Percentiles rank a stretch among this genome's conserved stretches.
These are phyloP conservation scores for Cavia aperea DNA, from an alignment of 2,113 vertebrate genomes.

Conservation along the genomic window DNA sequence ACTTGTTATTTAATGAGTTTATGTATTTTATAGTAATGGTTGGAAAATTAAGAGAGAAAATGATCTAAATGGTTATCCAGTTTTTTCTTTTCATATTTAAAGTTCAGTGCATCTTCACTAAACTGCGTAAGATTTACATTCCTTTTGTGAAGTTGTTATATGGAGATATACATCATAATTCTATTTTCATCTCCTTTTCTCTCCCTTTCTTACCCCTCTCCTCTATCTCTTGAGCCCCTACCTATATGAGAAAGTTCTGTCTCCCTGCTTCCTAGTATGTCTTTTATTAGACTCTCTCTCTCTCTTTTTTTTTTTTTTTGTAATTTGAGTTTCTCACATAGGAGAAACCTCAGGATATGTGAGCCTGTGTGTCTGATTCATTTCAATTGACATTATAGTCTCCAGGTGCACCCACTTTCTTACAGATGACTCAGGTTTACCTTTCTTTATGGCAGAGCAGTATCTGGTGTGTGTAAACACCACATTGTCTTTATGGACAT, in stretches of 20 bases:
- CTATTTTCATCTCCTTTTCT: not conserved
- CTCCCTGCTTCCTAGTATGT: not conserved
- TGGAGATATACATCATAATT: not conserved
- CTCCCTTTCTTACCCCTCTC: not conserved
- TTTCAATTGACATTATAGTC: not conserved
- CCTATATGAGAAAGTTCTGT: not conserved
- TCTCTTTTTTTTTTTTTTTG: not conserved
- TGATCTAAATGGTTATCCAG: not conserved
- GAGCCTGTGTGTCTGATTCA: not conserved
- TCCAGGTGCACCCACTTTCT: not conserved
- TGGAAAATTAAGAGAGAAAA: not conserved
- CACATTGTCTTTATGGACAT: not conserved
- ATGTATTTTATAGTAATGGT: not conserved
- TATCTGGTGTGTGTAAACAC: not conserved
- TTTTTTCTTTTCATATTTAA: not conserved
- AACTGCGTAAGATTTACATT: not conserved
- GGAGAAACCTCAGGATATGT: not conserved
- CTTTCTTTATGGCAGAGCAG: not conserved
- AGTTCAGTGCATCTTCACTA: not conserved
- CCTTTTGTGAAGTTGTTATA: not conserved
- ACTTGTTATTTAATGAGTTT: not conserved
- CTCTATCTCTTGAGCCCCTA: not conserved
- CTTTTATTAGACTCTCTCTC: not conserved
- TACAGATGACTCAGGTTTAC: not conserved
- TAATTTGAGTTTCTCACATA: not conserved